Evolutionary conservation across 2,113 vertebrate genomes (phyloP).

Genomic region (Eretmodus cyanostictus): DNA sequence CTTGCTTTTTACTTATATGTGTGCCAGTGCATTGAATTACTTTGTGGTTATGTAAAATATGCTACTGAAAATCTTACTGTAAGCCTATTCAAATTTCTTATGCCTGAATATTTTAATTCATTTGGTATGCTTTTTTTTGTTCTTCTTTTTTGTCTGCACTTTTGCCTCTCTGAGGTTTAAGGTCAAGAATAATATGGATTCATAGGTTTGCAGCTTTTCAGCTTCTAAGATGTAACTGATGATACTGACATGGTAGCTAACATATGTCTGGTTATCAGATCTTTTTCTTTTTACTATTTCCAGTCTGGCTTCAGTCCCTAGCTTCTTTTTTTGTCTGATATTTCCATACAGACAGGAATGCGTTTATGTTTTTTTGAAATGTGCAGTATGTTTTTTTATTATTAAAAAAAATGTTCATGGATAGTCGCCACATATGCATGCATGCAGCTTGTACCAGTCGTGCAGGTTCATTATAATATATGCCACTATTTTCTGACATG

Average conservation of each 20-base stretch:
- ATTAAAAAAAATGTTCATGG: constrained; percentile 4
- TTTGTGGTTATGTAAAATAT: neutral
- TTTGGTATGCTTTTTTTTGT: neutral
- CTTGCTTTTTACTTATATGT: neutral
- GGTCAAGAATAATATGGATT: neutral
- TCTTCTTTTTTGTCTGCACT: neutral
- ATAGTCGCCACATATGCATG: constrained; percentile 52
- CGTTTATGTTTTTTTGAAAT: neutral
- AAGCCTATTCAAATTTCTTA: neutral
- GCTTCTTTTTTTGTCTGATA: neutral
- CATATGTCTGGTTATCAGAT: neutral
- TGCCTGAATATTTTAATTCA: neutral
- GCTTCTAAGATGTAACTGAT: neutral
- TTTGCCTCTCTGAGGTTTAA: neutral
- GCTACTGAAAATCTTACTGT: neutral
- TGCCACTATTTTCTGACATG: neutral
- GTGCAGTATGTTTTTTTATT: constrained; percentile 17
- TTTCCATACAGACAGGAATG: neutral
- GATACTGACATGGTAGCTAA: neutral
- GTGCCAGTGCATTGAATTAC: neutral
- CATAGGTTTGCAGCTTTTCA: neutral
- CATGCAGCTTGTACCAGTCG: constrained; percentile 53
- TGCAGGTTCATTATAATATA: constrained; percentile 2
- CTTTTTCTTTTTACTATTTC: neutral
- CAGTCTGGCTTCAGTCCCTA: neutral